A percentile compares a stretch with the other conserved stretches of the same genome.
Conservation (phyloP, 2,113 vertebrate species). For the Gymnarchus niloticus region DNA sequence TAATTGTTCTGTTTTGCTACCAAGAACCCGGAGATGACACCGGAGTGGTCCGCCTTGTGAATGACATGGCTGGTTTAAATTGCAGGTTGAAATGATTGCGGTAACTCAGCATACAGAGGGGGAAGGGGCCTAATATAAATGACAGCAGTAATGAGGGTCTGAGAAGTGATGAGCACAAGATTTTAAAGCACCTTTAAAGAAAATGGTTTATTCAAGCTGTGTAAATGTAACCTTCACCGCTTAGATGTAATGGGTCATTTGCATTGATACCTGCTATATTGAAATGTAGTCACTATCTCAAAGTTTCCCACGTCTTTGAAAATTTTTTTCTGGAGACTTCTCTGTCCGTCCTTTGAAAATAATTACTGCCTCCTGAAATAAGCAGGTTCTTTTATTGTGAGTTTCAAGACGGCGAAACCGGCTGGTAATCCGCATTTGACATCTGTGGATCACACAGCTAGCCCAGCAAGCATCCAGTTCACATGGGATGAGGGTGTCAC, state of each 20-base stretch:
- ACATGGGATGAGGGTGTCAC: background rate
- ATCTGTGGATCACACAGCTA: background rate
- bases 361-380: background rate
- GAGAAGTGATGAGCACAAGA: background rate
- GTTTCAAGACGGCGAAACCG: background rate
- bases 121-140: background rate
- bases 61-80: background rate
- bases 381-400: background rate
- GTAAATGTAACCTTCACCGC: background rate
- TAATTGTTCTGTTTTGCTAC: conserved; percentile 17
- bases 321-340: background rate
- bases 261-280: background rate
- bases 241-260: conserved; percentile 6
- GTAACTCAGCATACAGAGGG: too few species aligned
- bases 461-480: too few species aligned
- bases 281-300: background rate
- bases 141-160: background rate
- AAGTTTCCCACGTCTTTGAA: background rate
- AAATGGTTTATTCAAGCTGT: background rate
- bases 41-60: background rate
- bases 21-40: background rate
- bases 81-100: background rate
- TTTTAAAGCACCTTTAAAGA: background rate
- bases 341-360: background rate
- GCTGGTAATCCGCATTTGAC: background rate